Base-by-base conservation (phyloP, 1,140 invertebrate genomes). In the Melipona quadrifasciata region DNA sequence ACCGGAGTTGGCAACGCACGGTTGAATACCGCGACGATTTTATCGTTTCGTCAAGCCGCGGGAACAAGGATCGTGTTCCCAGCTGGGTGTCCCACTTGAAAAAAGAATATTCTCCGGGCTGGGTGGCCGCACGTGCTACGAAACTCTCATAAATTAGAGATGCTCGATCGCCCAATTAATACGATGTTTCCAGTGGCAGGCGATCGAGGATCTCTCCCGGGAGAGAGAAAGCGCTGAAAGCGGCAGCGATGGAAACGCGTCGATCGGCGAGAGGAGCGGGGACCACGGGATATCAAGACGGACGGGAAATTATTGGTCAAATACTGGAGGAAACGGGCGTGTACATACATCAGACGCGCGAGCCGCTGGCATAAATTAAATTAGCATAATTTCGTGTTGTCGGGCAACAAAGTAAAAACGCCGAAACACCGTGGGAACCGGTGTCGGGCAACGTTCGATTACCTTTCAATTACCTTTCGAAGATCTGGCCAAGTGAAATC, bases 341-440 rank as follows among this genome's bases (percentile, higher is more conserved):
- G 65, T 53, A 19, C 55, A 55, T 31, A 82, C 61, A 24, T 58
- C 31, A 81, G 81, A 77, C 86, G 83, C 86, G 88, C 87, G 86
- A 88, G 85, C 39, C 74, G 51, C 74, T 86, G 89, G 87, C 91
- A 93, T 92, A 93, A 93, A 93, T 93, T 92, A 90, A 91, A 93
- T 93, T 93, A 93, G 86, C 92, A 93, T 93, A 93, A 90, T 88
- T 90, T 86, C 81, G 84, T 47, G 81, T 87, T 79, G 34, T 27
- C 80, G 47, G 57, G 90, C 80, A 86, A 92, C 91, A 92, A 93
- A 92, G 91, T 90, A 86, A 86, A 74, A 86, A 90, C 89, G 91
- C 87, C 91, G 91, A 65, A 27, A 65, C 64, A 17, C n/a, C 64
- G 64, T 92, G 92, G 90, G 90, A 92, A 93, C 87, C 64, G 47